Conservation (phyloP, 2,113 vertebrate genomes). For the Paradoxurus hermaphroditus region DNA sequence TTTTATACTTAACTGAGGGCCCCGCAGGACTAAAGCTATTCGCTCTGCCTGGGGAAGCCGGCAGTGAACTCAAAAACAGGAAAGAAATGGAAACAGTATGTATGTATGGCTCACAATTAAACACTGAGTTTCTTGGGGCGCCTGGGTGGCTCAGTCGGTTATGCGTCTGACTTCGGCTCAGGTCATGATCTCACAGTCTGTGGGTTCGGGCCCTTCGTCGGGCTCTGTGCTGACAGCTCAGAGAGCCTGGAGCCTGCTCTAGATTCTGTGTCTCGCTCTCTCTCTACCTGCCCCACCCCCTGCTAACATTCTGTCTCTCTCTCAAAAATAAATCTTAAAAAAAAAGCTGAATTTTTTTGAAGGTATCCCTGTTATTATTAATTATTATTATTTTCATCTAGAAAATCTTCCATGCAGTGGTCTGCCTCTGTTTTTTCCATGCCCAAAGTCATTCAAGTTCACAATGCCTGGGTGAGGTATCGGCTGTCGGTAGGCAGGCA, state of each 20-base stretch:
- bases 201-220: no score
- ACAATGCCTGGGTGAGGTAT: fast-evolving
- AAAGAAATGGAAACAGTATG: background rate
- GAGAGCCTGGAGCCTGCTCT: no score
- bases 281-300: no score
- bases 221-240: no score
- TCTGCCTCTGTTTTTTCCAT: background rate
- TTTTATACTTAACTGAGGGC: background rate
- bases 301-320: no score
- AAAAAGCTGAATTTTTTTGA: background rate
- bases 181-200: no score
- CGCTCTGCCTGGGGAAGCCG: background rate
- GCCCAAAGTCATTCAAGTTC: background rate
- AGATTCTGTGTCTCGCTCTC: no score
- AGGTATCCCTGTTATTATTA: background rate
- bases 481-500: background rate
- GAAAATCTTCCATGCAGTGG: no score
- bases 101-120: background rate
- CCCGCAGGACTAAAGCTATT: background rate
- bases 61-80: background rate
- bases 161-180: no score
- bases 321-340: no score
- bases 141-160: no score
- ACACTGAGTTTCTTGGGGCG: background rate
- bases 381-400: background rate